Conservation (phyloP, 2,888 invertebrate genomes). For the Pseudococcus viburni region DNA sequence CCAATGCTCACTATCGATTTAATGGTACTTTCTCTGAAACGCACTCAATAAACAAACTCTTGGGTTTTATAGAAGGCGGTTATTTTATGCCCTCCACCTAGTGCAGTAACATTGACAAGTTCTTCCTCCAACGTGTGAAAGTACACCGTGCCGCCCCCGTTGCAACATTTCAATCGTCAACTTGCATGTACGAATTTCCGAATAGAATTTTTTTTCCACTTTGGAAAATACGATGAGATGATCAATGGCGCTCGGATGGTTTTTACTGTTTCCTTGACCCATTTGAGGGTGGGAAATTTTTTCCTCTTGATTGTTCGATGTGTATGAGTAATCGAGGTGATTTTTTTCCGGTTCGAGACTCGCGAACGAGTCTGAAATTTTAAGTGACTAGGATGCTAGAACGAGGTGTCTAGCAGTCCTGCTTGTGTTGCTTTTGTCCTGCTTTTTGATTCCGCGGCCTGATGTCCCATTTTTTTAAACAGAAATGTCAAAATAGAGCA, state of each 20-base stretch:
- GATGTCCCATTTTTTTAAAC: too few species aligned
- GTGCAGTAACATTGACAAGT: slow-evolving; percentile 60
- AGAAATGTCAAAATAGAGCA: too few species aligned
- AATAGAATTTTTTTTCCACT: slow-evolving; percentile 8
- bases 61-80: slow-evolving; percentile 64
- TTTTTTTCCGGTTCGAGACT: neutral
- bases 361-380: neutral
- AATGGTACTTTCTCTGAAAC: slow-evolving; percentile 61
- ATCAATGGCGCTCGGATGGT: neutral
- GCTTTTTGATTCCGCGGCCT: too few species aligned
- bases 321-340: neutral
- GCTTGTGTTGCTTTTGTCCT: too few species aligned
- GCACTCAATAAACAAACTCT: slow-evolving; percentile 62
- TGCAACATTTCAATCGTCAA: slow-evolving; percentile 41
- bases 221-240: slow-evolving; percentile 48
- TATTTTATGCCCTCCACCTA: slow-evolving; percentile 61
- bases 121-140: slow-evolving; percentile 62
- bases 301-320: neutral
- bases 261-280: slow-evolving; percentile 40
- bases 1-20: slow-evolving; percentile 48
- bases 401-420: neutral
- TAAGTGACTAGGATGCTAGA: neutral
- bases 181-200: neutral
- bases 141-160: slow-evolving; percentile 58
- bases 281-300: slow-evolving; percentile 13